Conservation (phyloP, 53 echinoderm and acorn worm genomes). For the Glandiceps talaboti region DNA sequence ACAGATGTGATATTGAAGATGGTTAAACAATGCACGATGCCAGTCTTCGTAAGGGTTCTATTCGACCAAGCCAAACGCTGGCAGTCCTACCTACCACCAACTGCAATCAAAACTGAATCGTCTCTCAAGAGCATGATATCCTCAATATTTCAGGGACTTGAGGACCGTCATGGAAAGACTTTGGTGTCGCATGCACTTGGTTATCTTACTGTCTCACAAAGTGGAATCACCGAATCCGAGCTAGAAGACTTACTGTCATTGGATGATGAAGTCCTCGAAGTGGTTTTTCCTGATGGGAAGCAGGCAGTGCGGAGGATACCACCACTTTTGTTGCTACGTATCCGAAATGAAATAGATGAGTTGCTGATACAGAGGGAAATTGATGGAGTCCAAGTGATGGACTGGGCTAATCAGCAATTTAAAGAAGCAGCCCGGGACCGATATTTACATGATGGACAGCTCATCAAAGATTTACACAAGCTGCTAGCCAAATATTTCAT, state of each 20-base stretch:
- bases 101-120: too few species aligned
- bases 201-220: conserved; percentile 22
- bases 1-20: conserved; percentile 12
- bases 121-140: conserved; percentile 21
- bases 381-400: conserved; percentile 24
- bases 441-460: conserved; percentile 13
- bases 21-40: conserved; percentile 28
- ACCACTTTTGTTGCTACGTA: conserved; percentile 29
- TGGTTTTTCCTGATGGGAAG: conserved; percentile 28
- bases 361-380: conserved; percentile 26
- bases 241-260: too few species aligned
- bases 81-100: conserved; percentile 24
- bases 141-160: conserved; percentile 18
- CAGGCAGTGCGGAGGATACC: conserved; percentile 32
- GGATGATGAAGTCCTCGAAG: conserved; percentile 36
- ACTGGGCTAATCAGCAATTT: conserved; percentile 33
- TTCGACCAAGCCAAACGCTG: conserved; percentile 22
- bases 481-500: conserved; percentile 16
- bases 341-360: conserved; percentile 18
- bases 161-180: conserved; percentile 28
- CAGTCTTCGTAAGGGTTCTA: conserved; percentile 26
- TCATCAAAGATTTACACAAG: conserved; percentile 13
- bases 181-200: conserved; percentile 24
- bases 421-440: conserved; percentile 27
- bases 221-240: conserved; percentile 28